Base-by-base conservation (phyloP, 2,797 vertebrate species). In the Falco rusticolus region DNA sequence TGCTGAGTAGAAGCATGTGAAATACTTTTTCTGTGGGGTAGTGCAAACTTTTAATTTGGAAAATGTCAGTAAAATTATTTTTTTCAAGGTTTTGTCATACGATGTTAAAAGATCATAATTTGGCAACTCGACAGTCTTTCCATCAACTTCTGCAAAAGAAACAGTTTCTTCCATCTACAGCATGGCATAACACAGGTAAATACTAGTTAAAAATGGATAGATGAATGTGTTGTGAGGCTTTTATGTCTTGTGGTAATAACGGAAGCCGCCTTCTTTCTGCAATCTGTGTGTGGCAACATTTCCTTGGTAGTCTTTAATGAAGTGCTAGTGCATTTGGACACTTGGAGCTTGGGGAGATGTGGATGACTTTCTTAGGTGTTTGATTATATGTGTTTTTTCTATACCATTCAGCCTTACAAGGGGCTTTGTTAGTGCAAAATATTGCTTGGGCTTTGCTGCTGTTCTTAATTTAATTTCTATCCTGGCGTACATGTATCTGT, bases 101-200 rank as follows among this genome's bases (percentile, higher is more conserved):
- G 10, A 50, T 94, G 61, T 74, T 94, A 24, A 95, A 92, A 65
- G 71, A 84, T 16, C 37, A 21, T 11, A 82, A 31, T 19, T 29
- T 33, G 77, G 56, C 48, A 28, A 9, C 89, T 91, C 96, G 72
- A 31, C 96, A 89, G 39, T 43, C 87, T 56, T 76, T 97, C 61
- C 93, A 97, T 87, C 97, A 91, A 0, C 96, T 97, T n/a, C 50
- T 39, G 2, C 84, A 12, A 21, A 97, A 87, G 87, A 96, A 94
- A 4, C 45, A 77, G 1, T 56, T 87, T 61, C 74, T 69, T 47
- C 84, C 71, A 4, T 25, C 87, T 80, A 28, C 93, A 64, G 18
- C 53, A 4, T 89, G 95, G 63, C 50, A 10, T 59, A 78, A 59
- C 29, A 37, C 92, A 97, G 98, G 98, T 98, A 94, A 97, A 69